Evolutionary conservation across 2,113 vertebrate species (phyloP).

Genomic region (Cinclus mexicanus): DNA sequence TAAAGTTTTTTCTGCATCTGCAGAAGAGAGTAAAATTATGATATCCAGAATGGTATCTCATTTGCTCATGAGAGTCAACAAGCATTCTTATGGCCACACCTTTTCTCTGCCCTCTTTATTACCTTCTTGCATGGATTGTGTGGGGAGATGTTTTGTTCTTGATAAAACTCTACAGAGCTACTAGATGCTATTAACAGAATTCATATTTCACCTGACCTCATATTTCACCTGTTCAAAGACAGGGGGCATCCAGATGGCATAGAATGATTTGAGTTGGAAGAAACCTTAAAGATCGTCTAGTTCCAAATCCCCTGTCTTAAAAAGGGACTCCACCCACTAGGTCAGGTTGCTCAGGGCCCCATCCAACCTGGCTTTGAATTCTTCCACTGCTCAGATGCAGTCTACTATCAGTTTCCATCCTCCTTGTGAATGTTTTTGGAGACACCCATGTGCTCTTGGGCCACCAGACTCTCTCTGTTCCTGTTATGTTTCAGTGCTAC

Average conservation of each 20-base stretch:
- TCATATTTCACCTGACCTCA: rapidly evolving
- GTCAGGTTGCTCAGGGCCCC: background rate
- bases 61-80: background rate
- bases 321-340: background rate
- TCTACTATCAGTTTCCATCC: background rate
- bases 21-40: background rate
- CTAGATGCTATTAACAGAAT: background rate
- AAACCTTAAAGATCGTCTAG: background rate
- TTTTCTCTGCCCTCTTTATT: background rate
- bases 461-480: background rate
- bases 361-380: background rate
- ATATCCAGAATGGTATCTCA: background rate
- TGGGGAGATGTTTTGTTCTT: background rate
- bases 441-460: rapidly evolving
- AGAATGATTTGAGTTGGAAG: background rate
- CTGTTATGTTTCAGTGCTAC: rapidly evolving
- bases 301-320: background rate
- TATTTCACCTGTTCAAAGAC: background rate
- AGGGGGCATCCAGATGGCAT: background rate
- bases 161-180: background rate
- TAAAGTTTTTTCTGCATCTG: background rate
- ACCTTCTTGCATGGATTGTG: background rate
- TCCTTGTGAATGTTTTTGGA: background rate
- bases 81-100: background rate
- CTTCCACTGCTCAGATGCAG: rapidly evolving